A percentile compares a stretch with the other conserved stretches of the same genome.
Conservation (phyloP, 2,113 vertebrate species). For the Nicator chloris region DNA sequence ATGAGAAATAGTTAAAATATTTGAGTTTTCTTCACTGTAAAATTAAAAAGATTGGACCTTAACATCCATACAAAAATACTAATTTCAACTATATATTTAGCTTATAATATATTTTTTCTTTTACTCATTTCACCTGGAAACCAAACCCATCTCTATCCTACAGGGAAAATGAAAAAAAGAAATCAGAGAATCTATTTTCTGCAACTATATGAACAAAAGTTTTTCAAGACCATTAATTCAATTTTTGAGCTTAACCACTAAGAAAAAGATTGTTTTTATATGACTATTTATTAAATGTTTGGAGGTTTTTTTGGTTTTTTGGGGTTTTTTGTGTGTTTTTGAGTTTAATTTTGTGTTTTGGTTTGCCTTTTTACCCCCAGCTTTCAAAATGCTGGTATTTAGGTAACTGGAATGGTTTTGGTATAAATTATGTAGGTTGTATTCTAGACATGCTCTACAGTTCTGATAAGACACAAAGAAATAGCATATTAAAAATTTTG, state of each 20-base stretch:
- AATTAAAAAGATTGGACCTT: not conserved
- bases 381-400: not conserved
- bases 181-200: not conserved
- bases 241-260: not conserved
- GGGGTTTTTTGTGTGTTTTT: not conserved
- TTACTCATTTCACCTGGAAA: not conserved
- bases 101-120: not conserved
- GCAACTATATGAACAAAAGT: not conserved
- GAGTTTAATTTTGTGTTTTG: not conserved
- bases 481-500: not conserved
- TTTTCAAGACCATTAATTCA: not conserved
- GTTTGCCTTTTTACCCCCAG: not conserved
- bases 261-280: not conserved
- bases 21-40: not conserved
- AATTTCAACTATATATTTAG: not conserved
- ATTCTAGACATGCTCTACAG: not conserved
- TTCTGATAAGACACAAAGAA: not conserved
- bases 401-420: not conserved
- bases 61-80: not conserved
- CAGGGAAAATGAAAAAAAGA: accelerated
- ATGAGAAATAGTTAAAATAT: not conserved
- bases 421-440: not conserved
- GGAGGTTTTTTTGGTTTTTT: accelerated
- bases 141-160: not conserved
- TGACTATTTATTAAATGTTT: not conserved